Percentiles rank a stretch among this genome's conserved stretches.
Evolutionary conservation across 1,140 invertebrate genomes (phyloP).

Genomic region (Drosophila bipectinata): DNA sequence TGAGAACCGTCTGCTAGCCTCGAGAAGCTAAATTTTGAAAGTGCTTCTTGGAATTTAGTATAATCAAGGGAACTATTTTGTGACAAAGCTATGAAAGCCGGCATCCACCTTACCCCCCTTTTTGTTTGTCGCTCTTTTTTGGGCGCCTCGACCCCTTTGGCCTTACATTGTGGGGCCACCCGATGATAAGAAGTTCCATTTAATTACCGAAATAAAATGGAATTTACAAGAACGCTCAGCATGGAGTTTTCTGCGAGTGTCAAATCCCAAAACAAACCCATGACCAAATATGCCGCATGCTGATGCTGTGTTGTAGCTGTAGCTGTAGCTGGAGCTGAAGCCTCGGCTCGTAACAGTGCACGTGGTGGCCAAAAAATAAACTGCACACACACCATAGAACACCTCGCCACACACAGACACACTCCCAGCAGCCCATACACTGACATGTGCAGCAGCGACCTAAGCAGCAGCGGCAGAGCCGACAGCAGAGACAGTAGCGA

Average conservation of each 20-base stretch:
- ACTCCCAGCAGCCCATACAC: constrained; percentile 20
- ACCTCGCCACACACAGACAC: constrained; percentile 20
- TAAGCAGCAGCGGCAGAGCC: constrained; percentile 33
- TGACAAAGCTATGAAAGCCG: not conserved
- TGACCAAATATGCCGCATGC: constrained; percentile 77
- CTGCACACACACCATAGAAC: constrained; percentile 51
- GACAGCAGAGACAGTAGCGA: constrained; percentile 21
- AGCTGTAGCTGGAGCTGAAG: not conserved
- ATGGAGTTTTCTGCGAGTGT: constrained; percentile 71
- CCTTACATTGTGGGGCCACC: constrained; percentile 10
- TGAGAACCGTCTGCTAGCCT: not conserved
- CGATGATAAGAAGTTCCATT: constrained; percentile 35
- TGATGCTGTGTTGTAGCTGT: constrained; percentile 32
- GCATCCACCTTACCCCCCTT: not conserved
- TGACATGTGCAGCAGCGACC: constrained; percentile 33
- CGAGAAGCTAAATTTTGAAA: not conserved
- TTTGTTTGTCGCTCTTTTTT: not conserved
- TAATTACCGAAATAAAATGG: constrained; percentile 40
- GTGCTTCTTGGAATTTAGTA: not conserved
- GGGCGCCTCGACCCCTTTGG: not conserved
- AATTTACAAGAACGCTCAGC: constrained; percentile 48
- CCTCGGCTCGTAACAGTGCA: constrained; percentile 58
- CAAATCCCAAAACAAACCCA: constrained; percentile 70
- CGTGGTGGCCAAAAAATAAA: constrained; percentile 70
- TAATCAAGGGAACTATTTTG: constrained; percentile 6